phyloP scores from a whole-genome alignment of 2,888 invertebrate genomes.

The Antheraea yamamai region DNA sequence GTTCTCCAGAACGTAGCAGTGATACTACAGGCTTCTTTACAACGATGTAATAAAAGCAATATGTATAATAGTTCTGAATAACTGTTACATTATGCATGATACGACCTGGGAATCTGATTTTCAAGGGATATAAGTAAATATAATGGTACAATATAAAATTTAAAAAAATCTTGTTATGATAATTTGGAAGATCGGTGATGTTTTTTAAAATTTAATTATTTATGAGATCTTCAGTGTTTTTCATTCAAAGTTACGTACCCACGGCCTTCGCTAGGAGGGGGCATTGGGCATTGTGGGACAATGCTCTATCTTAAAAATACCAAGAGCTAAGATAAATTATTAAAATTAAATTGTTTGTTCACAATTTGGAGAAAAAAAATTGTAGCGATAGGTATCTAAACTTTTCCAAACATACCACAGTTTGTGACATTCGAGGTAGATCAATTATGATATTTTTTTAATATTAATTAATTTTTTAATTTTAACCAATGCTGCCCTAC shows the following conservation, averaged over 20 bases:
- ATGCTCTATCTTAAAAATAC: too few relatives aligned
- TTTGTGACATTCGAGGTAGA: too few relatives aligned
- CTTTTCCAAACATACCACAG: too few relatives aligned
- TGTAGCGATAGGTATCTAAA: too few relatives aligned
- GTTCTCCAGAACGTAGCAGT: background rate
- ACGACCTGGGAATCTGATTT: background rate
- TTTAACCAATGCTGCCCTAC: too few relatives aligned
- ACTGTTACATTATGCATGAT: constrained; percentile 3
- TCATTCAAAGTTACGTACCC: background rate
- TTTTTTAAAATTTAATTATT: background rate
- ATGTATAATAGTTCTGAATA: background rate
- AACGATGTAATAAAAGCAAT: background rate
- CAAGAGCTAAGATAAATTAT: too few relatives aligned
- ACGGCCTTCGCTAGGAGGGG: too few relatives aligned
- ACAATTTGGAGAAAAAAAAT: too few relatives aligned
- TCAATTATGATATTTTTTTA: too few relatives aligned
- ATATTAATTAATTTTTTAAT: too few relatives aligned
- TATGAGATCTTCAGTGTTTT: background rate
- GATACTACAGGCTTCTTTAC: background rate
- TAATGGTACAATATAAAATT: background rate
- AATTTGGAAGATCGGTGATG: background rate
- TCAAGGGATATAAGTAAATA: background rate
- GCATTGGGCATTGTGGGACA: too few relatives aligned
- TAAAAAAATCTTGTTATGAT: background rate
- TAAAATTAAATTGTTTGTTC: too few relatives aligned